Evolutionary conservation across 1,140 invertebrate genomes (phyloP), one percentile per base, ranked within the genome.

Genomic region (Drosophila melanogaster): DNA sequence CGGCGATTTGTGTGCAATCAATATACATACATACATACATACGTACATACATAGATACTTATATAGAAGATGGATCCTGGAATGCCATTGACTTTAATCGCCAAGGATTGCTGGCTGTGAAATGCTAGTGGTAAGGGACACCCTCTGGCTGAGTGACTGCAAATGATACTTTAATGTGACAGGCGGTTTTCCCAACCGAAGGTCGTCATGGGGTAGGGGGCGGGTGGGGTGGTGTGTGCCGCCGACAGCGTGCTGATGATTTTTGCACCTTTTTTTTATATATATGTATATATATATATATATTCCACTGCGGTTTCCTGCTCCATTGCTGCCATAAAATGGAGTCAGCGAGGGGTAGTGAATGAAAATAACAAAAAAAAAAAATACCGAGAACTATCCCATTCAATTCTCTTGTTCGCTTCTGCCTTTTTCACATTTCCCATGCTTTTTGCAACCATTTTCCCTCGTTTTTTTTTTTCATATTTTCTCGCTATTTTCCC

Each of bases 131-230:
- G 12, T 2, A 6, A 38, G 44, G 43, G 22, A 47, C n/a, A 49
- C 47, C 47, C 56, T 19, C 57, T 41, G 22, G 30, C 35, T 30
- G 38, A 73, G 58, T 55, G 81, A 86, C 78, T 86, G 81, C 71
- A 86, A 86, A 86, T 86, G 83, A 86, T 86, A 86, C 81, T 86
- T 86, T 86, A 86, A 86, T 86, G 79, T 86, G 83, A 86, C 81
- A 86, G 83, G 61, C 81, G 65, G 60, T 53, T 72, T 54, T 58
- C 47, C 24, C 35, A 46, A 15, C 44, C 44, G 44, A 30, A 47
- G 56, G 51, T 22, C 26, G 40, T 15, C 41, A 7, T 11, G 15
- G 12, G 10, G 15, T 5, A 1, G 4, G 30, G 10, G 10, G 15
- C n/a, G 26, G 7, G 10, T 24, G 1, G 3, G 4, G 35, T 1